Evolutionary conservation across 1,140 invertebrate genomes (phyloP).

Genomic region (Drosophila ananassae): DNA sequence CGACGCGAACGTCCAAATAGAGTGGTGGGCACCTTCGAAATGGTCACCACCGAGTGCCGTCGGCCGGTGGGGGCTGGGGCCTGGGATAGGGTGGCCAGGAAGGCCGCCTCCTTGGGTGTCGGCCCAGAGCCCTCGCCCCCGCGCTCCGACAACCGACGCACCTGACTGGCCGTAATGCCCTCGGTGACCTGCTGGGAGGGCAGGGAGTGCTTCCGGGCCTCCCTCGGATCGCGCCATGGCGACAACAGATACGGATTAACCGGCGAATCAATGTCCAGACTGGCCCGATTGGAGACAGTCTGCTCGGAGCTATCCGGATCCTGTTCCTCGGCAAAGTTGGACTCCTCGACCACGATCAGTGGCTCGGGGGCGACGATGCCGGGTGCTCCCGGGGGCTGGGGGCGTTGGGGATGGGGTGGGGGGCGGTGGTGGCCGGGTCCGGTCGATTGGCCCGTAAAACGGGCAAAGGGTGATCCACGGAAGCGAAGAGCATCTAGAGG

Average conservation of each 20-base stretch:
- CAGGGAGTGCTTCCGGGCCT: slow-evolving; percentile 91
- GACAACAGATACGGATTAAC: slow-evolving; percentile 91
- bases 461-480: slow-evolving; percentile 84
- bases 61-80: slow-evolving; percentile 89
- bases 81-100: slow-evolving; percentile 91
- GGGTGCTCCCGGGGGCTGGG: slow-evolving; percentile 48
- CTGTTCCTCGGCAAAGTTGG: slow-evolving; percentile 87
- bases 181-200: slow-evolving; percentile 92
- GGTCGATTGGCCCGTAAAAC: slow-evolving; percentile 64
- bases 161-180: slow-evolving; percentile 93
- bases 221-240: slow-evolving; percentile 88
- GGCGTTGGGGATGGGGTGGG: slow-evolving; percentile 15
- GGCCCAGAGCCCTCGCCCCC: slow-evolving; percentile 89
- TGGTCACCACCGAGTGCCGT: slow-evolving; percentile 92
- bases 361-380: slow-evolving; percentile 85
- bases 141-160: slow-evolving; percentile 90
- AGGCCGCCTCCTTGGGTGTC: slow-evolving; percentile 89
- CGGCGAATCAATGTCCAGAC: slow-evolving; percentile 89
- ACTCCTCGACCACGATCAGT: slow-evolving; percentile 92
- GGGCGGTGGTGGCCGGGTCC: slow-evolving; percentile 29
- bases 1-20: slow-evolving; percentile 90
- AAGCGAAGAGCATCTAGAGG: slow-evolving; percentile 80
- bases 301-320: slow-evolving; percentile 85
- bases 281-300: slow-evolving; percentile 85
- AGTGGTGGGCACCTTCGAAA: slow-evolving; percentile 90